Evolutionary conservation across 2,888 invertebrate species (phyloP).

Genomic region (Coremacera marginata): DNA sequence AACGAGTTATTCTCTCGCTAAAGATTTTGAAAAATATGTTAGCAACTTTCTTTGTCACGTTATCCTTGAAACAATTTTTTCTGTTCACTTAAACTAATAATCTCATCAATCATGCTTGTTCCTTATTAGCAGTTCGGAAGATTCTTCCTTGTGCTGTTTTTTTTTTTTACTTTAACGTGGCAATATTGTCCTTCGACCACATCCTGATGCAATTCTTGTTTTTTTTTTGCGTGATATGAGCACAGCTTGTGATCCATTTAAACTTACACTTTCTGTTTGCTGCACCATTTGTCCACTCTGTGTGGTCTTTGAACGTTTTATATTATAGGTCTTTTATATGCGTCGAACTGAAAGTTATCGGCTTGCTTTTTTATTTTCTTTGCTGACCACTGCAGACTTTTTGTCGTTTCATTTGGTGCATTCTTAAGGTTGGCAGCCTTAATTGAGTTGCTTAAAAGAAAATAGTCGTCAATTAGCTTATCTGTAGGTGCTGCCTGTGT

Average conservation of each 20-base stretch:
- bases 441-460: conserved; percentile 37
- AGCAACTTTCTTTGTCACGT: too few relatives aligned
- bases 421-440: neutral
- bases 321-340: too few relatives aligned
- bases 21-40: too few relatives aligned
- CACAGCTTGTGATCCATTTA: conserved; percentile 37
- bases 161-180: too few relatives aligned
- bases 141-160: too few relatives aligned
- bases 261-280: conserved; percentile 13
- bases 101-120: too few relatives aligned
- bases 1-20: too few relatives aligned
- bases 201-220: conserved; percentile 2
- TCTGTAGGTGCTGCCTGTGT: conserved; percentile 21
- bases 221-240: conserved; percentile 17
- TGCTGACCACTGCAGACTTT: conserved; percentile 30
- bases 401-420: conserved; percentile 9
- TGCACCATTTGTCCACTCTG: neutral
- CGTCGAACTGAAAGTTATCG: too few relatives aligned
- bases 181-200: neutral
- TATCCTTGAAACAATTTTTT: too few relatives aligned
- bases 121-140: too few relatives aligned
- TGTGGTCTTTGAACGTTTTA: conserved; percentile 9
- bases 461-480: conserved; percentile 36
- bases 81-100: too few relatives aligned
- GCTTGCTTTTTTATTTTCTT: neutral